Evolutionary conservation across 2,888 invertebrate species (phyloP).

Genomic region (Crematogaster levior): DNA sequence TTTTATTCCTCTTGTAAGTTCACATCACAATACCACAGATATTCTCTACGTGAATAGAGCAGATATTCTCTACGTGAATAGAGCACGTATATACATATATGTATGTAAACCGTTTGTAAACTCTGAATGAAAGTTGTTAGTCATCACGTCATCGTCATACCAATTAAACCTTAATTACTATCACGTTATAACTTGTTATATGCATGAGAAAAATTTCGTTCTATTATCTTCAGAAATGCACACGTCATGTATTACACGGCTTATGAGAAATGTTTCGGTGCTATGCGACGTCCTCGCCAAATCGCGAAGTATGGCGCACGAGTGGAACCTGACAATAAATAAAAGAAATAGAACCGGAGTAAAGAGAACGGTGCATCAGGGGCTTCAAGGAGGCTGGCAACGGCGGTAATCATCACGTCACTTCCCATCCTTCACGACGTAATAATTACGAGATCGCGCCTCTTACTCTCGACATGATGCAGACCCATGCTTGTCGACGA

Average conservation of each 20-base stretch:
- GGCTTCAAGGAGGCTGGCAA: conserved; percentile 65
- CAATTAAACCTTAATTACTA: conserved; percentile 25
- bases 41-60: not conserved
- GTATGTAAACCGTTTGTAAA: not conserved
- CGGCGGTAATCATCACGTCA: conserved; percentile 82
- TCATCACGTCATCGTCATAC: not conserved
- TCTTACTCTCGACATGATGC: conserved; percentile 64
- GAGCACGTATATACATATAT: too few species aligned
- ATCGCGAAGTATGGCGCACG: conserved; percentile 12
- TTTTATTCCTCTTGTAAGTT: not conserved
- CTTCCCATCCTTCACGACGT: conserved; percentile 76
- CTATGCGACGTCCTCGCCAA: conserved; percentile 20
- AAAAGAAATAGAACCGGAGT: conserved; percentile 17
- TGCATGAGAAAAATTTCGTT: not conserved
- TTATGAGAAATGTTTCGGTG: not conserved
- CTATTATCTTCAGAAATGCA: conserved; percentile 1
- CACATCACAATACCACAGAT: not conserved
- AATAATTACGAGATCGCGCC: conserved; percentile 82
- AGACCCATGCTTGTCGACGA: conserved; percentile 51
- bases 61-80: not conserved
- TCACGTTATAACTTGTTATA: not conserved
- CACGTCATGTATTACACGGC: not conserved
- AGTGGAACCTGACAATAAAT: conserved; percentile 36
- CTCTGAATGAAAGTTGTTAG: conserved; percentile 7
- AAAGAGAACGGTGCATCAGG: conserved; percentile 44